Percentiles rank a stretch among this genome's conserved stretches.
Conservation (phyloP, 2,113 vertebrate genomes). For the Pseudopodoces humilis region DNA sequence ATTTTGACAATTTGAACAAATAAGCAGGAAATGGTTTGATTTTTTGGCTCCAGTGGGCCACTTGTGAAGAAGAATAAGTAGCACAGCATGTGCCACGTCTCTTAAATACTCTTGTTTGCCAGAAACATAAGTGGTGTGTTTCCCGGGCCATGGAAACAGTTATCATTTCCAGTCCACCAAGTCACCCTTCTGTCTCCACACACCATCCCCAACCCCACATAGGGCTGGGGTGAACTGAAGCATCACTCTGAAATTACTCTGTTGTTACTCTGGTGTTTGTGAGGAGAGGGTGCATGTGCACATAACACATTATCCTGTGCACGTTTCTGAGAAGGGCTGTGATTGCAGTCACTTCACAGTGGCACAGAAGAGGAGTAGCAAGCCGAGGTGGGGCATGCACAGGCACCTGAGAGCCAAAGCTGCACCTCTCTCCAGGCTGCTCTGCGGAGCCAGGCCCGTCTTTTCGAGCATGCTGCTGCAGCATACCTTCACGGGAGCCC, state of each 20-base stretch:
- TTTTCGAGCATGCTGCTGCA: accelerated
- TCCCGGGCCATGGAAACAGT: background rate
- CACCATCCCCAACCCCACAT: accelerated
- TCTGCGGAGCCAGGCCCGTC: accelerated
- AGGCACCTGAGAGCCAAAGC: background rate
- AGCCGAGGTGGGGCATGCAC: accelerated
- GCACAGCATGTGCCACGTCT: background rate
- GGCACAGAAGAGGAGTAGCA: background rate
- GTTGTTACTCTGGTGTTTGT: no score
- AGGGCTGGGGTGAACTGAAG: background rate
- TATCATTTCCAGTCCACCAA: background rate
- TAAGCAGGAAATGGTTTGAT: background rate
- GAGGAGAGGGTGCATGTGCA: background rate
- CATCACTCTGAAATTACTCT: background rate
- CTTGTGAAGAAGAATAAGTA: background rate
- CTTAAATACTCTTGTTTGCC: background rate
- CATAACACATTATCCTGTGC: accelerated
- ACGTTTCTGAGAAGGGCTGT: accelerated
- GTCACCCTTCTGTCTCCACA: background rate
- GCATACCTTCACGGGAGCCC: background rate
- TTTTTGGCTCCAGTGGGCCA: background rate
- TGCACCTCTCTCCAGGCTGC: accelerated
- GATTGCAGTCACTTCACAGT: background rate
- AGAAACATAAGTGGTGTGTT: background rate
- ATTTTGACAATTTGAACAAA: conserved; percentile 7